Percentiles rank a stretch among this genome's conserved stretches.
These are phyloP conservation scores for Taenioides sp. DNA, from an alignment of 2,797 vertebrate genomes.

Conservation along the genomic window DNA sequence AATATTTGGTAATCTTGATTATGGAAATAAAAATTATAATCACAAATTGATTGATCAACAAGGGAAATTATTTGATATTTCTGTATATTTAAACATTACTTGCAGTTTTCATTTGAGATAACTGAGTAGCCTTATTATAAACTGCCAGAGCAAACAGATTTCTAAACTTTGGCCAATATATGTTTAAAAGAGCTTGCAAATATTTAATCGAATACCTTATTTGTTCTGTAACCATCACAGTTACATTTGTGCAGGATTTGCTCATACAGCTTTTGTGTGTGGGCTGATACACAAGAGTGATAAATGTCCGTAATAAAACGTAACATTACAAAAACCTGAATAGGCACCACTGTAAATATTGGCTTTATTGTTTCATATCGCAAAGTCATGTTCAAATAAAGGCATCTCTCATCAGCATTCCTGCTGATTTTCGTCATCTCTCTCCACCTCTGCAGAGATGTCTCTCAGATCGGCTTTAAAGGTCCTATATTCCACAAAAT, in stretches of 20 bases:
- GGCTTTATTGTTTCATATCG: slow-evolving; percentile 3
- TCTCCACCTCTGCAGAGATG: background rate
- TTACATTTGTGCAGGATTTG: background rate
- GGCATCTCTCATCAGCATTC: background rate
- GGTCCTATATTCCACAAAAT: too few relatives aligned
- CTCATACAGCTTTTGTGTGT: background rate
- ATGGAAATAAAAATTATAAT: too few relatives aligned
- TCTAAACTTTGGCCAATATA: background rate
- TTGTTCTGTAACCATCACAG: background rate
- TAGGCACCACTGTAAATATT: slow-evolving; percentile 9
- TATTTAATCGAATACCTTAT: background rate
- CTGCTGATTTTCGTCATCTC: slow-evolving; percentile 21
- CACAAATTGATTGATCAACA: too few relatives aligned
- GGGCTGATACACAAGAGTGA: background rate
- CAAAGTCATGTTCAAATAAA: slow-evolving; percentile 13
- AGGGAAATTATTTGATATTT: too few relatives aligned
- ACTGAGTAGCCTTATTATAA: background rate
- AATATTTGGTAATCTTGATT: too few relatives aligned
- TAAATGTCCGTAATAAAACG: background rate
- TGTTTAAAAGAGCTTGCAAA: slow-evolving; percentile 8
- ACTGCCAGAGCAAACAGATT: slow-evolving; percentile 16
- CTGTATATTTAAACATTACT: too few relatives aligned
- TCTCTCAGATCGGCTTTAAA: too few relatives aligned
- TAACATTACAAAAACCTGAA: slow-evolving; percentile 1
- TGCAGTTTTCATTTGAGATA: background rate